Base-by-base conservation (phyloP, 2,797 vertebrate species). In the Galaxias olidus region DNA sequence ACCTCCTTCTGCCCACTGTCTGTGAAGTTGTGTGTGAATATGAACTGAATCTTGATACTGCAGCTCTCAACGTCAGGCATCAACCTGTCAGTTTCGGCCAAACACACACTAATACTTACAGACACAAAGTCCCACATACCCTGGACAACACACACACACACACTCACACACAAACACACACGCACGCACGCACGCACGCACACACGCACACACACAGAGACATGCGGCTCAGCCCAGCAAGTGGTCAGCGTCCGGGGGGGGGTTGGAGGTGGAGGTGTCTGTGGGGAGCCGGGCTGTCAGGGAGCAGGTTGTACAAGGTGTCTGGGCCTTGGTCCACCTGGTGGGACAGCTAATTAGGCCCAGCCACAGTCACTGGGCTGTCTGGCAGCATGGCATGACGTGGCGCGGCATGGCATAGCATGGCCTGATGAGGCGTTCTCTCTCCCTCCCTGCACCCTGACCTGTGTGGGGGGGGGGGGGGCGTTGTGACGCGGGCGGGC, bases 261-360 rank as follows among this genome's bases (percentile, higher is more conserved):
- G 74, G 78, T 84, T 76, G 82, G 66, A 9, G 4, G 79, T 75
- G 83, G 84, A 77, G 72, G 75, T 75, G 83, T 87, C 84, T 88
- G 84, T 87, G 81, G 84, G 83, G 80, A 81, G 81, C 69, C 72
- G 77, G 75, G 74, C 81, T 87, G 84, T 88, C 86, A 87, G 74
- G 79, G 79, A 82, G 79, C 81, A 83, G 83, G 79, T 83, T 82
- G 69, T 68, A 77, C 68, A 76, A 68, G 61, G 70, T 81, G 66
- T 72, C 75, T 63, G 79, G 67, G 83, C 71, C 68, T 72, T 71
- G 76, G 74, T 82, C 82, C 84, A 86, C 87, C 85, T 88, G 87
- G 85, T 85, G 88, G 85, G 89, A 87, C 88, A 90, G 86, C 86
- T 90, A 90, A 91, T 91, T 90, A 91, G 81, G 81, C 79, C 72